Evolutionary conservation across 2,888 invertebrate species (phyloP), one percentile per base, ranked within the genome.

Genomic region (Clepsis dumicolana): DNA sequence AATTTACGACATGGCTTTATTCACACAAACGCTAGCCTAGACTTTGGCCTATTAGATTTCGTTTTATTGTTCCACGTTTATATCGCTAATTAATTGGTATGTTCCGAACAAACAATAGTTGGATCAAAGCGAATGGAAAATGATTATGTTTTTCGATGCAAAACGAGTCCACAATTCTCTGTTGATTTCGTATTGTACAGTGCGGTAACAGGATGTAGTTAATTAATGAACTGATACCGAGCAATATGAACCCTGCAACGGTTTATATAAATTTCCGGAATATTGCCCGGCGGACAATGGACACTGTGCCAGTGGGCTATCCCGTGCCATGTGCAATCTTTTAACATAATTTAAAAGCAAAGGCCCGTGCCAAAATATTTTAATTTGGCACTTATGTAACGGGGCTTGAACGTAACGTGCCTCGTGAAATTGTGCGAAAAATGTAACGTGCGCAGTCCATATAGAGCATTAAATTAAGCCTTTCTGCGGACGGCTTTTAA

Each of bases 181-280:
- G 81, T 78, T 80, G 83, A 80, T 79, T 83, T 85, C 86, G 86
- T 84, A 80, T 83, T 80, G 80, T 79, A 50, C 77, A 78, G 75
- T 73, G 78, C 80, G 79, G 82, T 80, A 82, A 82, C 81, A 80
- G 82, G 78, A 81, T 86, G 84, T 85, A 86, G 86, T 89, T 87
- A 87, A 89, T 89, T 89, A 88, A 89, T 88, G 85, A 87, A 87
- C 85, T 81, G 82, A 87, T 88, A 86, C 77, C 82, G 82, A 80
- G 79, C 82, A 84, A 85, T 86, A 87, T 85, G 82, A 83, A 77
- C 74, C 2, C 79, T 78, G 78, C 77, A 83, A 80, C 80, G 78
- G 77, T 81, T 83, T 80, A 84, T 82, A 89, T 89, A 87, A 89
- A 87, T 88, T 85, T 77, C 74, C 75, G 69, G 79, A 81, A 84